Base-by-base conservation (phyloP, 1,140 invertebrate genomes). In the Venustaconcha ellipsiformis region DNA sequence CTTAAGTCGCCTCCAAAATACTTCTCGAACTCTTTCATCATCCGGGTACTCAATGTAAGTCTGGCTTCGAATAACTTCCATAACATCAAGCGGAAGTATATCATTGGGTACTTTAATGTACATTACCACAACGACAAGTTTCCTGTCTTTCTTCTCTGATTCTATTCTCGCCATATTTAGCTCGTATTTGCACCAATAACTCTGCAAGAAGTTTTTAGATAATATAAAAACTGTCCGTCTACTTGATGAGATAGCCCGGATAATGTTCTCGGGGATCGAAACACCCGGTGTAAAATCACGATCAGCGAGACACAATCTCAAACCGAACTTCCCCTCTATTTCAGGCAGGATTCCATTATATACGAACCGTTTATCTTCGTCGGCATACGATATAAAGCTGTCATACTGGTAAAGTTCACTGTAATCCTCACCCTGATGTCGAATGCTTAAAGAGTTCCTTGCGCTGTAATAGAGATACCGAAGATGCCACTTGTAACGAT, bases 301-400 rank as follows among this genome's bases (percentile, higher is more conserved):
- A 89, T 97, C 96, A 86, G 96, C 95, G 65, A 98, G 91, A 87
- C 96, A 97, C 65, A 97, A 91, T 88, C 96, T 95, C 87, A 97
- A 97, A 11, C 59, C 59, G 20, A 56, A 20, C n/a, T 72, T 68
- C 64, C 23, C 55, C 62, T 74, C 72, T 26, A 74, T 26, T 59
- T 67, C 63, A 17, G 64, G 72, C 15, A 67, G 8, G 5, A 74
- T 17, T 5, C 17, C 65, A 14, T 67, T 37, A n/a, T 67, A 55
- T 11, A 74, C 64, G 15, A 65, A 74, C 12, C 0, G 23, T 13
- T 18, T 48, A 37, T 74, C 62, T 67, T 67, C 57, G 17, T 57
- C 48, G 18, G 72, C 37, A 57, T 74, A 74, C 8, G 72, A 74
- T 17, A 74, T 20, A 74, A 74, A 74, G 3, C 18, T 65, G 37